These are phyloP conservation scores for Bellardia bayeri DNA, from an alignment of 2,888 invertebrate species.

Conservation along the genomic window DNA sequence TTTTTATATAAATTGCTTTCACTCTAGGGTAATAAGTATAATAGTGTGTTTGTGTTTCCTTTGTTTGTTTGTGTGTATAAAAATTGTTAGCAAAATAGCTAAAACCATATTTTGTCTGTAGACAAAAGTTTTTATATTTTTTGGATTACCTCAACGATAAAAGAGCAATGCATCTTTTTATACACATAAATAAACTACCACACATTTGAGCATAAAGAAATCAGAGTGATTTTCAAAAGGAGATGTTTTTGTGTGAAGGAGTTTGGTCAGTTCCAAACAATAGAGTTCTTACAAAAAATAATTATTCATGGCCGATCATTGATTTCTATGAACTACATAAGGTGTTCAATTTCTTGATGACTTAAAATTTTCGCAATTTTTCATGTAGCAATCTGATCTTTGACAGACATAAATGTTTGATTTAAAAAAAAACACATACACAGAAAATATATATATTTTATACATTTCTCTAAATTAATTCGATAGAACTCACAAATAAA, in stretches of 20 bases:
- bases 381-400: no score
- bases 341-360: no score
- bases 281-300: no score
- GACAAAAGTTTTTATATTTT: slow-evolving; percentile 62
- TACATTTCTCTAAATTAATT: no score
- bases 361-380: no score
- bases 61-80: slow-evolving; percentile 5
- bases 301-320: no score
- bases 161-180: slow-evolving; percentile 38
- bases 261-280: no score
- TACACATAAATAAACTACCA: slow-evolving; percentile 20
- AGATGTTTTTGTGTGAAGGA: background rate
- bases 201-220: background rate
- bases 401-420: no score
- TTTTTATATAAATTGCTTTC: slow-evolving; percentile 67
- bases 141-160: slow-evolving; percentile 52
- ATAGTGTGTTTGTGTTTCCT: slow-evolving; percentile 22
- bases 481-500: no score
- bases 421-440: no score
- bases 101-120: slow-evolving; percentile 62
- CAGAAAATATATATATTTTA: no score
- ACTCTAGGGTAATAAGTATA: slow-evolving; percentile 65
- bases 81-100: slow-evolving; percentile 38
- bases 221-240: background rate
- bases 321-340: no score